phyloP scores from a whole-genome alignment of 2,113 vertebrate species.

The Paralichthys olivaceus region DNA sequence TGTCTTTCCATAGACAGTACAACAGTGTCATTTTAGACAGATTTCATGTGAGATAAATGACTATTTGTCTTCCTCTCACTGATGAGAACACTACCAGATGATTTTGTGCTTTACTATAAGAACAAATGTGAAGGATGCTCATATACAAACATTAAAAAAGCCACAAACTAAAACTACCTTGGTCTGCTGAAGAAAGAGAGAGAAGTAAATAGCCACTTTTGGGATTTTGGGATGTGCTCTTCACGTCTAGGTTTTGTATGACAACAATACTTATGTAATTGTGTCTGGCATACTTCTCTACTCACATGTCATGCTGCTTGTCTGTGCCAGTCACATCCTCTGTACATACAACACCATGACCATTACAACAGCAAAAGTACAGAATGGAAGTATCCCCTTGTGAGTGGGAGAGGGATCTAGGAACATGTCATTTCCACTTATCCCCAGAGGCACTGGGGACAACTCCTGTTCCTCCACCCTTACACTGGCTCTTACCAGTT shows the following conservation, averaged over 20 bases:
- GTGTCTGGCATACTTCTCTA: slow-evolving; percentile 35
- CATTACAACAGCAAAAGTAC: slow-evolving; percentile 44
- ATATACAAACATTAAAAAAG: background rate
- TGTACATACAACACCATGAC: slow-evolving; percentile 47
- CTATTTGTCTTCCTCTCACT: background rate
- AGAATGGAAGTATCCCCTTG: slow-evolving; percentile 46
- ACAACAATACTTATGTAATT: slow-evolving; percentile 19
- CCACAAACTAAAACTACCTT: background rate
- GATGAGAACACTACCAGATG: too few species aligned
- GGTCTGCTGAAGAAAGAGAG: background rate
- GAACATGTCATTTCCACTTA: slow-evolving; percentile 44
- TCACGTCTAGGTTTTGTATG: background rate
- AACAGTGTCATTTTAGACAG: slow-evolving; percentile 40
- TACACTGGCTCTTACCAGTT: background rate
- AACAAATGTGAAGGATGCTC: background rate
- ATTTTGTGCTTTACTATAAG: background rate
- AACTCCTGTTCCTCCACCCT: slow-evolving; percentile 10
- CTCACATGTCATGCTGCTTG: slow-evolving; percentile 42
- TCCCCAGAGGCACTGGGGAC: slow-evolving; percentile 51
- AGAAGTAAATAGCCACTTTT: slow-evolving; percentile 10
- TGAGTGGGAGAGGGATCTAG: slow-evolving; percentile 41
- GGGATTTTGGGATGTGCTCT: background rate
- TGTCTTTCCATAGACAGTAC: slow-evolving; percentile 18
- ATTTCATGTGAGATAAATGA: slow-evolving; percentile 51
- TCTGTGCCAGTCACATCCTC: slow-evolving; percentile 57